Conservation (phyloP, 2,888 invertebrate species). For the Hemaris fuciformis region DNA sequence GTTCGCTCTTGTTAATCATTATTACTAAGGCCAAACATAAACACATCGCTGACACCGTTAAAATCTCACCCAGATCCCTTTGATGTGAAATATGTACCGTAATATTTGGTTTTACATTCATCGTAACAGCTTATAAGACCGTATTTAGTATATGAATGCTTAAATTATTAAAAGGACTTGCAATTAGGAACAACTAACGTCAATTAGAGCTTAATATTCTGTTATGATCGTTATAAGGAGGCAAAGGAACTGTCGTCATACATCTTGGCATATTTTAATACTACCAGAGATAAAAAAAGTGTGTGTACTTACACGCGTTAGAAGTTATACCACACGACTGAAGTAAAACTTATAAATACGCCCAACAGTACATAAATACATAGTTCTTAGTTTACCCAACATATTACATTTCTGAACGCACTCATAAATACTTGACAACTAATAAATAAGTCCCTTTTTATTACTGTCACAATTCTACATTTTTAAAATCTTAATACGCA, state of each 20-base stretch:
- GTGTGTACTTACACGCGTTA: too few species aligned
- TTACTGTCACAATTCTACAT: too few species aligned
- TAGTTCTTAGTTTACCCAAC: too few species aligned
- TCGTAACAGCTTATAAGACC: not conserved
- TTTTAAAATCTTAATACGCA: too few species aligned
- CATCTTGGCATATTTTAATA: not conserved
- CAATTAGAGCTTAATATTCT: not conserved
- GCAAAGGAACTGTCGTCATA: not conserved
- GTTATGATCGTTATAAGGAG: not conserved
- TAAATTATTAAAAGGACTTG: not conserved
- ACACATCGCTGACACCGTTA: not conserved
- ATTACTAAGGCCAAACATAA: not conserved
- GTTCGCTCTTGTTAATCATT: not conserved
- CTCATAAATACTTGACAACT: too few species aligned
- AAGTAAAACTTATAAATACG: too few species aligned
- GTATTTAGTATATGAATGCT: not conserved
- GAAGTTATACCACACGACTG: too few species aligned
- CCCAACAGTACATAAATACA: too few species aligned
- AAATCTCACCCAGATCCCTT: not conserved
- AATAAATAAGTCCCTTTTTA: too few species aligned
- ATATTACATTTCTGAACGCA: too few species aligned
- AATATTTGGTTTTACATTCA: not conserved
- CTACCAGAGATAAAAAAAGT: too few species aligned
- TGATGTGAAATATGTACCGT: conserved; percentile 1
- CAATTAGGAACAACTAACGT: not conserved